Conservation (phyloP, 2,797 vertebrate species). For the Characodon lateralis region DNA sequence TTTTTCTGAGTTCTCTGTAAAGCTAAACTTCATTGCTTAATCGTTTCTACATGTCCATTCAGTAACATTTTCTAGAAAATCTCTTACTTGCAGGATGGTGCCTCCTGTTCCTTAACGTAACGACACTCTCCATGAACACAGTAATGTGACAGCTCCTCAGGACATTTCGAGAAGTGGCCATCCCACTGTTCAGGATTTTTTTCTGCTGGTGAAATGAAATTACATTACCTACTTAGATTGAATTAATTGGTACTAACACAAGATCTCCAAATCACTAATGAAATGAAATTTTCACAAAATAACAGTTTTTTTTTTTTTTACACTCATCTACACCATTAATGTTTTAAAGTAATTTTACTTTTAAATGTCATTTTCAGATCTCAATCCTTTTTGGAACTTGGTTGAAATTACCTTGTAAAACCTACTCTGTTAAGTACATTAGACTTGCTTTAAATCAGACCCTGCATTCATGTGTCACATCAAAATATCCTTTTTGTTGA, state of each 20-base stretch:
- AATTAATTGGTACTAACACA: neutral
- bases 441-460: neutral
- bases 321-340: neutral
- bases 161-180: conserved; percentile 88
- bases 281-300: neutral
- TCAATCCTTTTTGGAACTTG: neutral
- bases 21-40: neutral
- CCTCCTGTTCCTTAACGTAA: conserved; percentile 83
- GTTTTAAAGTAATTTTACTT: neutral
- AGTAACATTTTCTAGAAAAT: neutral
- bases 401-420: neutral
- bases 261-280: neutral
- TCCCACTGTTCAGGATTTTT: conserved; percentile 69
- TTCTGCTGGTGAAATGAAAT: conserved; percentile 50
- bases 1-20: neutral
- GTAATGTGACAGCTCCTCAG: conserved; percentile 83
- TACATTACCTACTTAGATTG: neutral
- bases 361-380: neutral
- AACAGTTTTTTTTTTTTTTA: neutral
- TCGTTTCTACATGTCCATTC: neutral
- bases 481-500: neutral
- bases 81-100: conserved; percentile 85
- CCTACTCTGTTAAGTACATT: neutral
- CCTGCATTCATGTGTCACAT: neutral
- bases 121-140: conserved; percentile 90